A percentile compares a stretch with the other conserved stretches of the same genome.
Evolutionary conservation across 2,888 invertebrate genomes (phyloP).

Genomic region (Dichetophora obliterata): DNA sequence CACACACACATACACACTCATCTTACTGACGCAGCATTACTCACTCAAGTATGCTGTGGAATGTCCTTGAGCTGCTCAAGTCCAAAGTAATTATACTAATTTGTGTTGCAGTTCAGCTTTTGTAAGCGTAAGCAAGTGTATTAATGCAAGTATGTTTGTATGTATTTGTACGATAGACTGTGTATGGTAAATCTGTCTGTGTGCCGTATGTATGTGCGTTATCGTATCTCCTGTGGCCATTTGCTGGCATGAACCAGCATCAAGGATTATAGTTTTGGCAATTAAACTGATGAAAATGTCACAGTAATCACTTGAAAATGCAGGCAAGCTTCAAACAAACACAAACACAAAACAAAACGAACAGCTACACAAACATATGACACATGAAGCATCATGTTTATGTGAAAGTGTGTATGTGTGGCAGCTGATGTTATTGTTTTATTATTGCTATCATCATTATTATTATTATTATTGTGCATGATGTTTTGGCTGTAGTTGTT

Average conservation of each 20-base stretch:
- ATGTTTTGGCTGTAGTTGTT: not conserved
- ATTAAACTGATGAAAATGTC: constrained; percentile 44
- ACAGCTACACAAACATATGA: not conserved
- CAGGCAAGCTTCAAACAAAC: constrained; percentile 7
- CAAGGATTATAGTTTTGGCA: constrained; percentile 40
- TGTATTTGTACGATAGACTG: not conserved
- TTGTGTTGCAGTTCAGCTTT: constrained; percentile 13
- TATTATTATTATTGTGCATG: not conserved
- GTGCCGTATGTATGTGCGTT: not conserved
- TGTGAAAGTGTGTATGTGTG: not conserved
- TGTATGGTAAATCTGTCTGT: not conserved
- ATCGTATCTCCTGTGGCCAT: not conserved
- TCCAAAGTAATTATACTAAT: constrained; percentile 33
- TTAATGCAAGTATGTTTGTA: not conserved
- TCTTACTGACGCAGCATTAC: not conserved
- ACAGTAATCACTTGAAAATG: constrained; percentile 41
- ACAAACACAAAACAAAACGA: not conserved
- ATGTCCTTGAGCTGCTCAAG: constrained; percentile 37
- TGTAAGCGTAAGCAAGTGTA: not conserved
- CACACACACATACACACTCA: not conserved
- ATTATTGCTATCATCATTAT: not conserved
- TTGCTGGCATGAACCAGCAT: not conserved
- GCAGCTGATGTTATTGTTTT: not conserved
- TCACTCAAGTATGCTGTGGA: constrained; percentile 17
- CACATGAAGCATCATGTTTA: not conserved